phyloP scores from a whole-genome alignment of 37 sponge, comb jelly and placozoan genomes.

The Beroe ovata region DNA sequence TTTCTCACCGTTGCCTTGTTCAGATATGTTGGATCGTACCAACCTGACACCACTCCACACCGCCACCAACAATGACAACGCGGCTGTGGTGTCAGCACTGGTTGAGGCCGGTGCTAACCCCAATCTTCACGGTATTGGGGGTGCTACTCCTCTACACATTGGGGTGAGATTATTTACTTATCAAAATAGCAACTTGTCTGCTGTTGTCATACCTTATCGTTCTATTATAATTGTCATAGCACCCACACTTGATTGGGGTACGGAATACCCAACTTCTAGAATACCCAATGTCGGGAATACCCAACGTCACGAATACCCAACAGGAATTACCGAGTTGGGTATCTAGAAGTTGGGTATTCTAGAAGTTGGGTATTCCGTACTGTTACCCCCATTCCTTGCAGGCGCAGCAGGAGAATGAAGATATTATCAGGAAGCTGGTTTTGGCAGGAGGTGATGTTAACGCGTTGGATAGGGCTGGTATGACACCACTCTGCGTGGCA shows the following conservation, averaged over 20 bases:
- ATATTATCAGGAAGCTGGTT: slow-evolving; percentile 63
- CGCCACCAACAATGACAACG: slow-evolving; percentile 35
- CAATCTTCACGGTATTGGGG: slow-evolving; percentile 54
- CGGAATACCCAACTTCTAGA: too few relatives aligned
- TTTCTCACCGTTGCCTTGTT: too few relatives aligned
- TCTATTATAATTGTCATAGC: too few relatives aligned
- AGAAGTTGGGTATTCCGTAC: too few relatives aligned
- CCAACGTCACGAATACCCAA: too few relatives aligned
- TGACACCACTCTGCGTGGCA: slow-evolving; percentile 63
- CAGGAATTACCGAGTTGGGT: too few relatives aligned
- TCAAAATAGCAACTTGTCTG: not conserved
- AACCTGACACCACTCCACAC: slow-evolving; percentile 55
- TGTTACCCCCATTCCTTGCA: not conserved
- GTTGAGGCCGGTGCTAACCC: slow-evolving; percentile 55
- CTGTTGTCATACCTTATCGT: not conserved
- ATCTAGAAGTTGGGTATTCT: too few relatives aligned
- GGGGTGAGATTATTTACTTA: not conserved
- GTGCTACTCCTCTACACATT: slow-evolving; percentile 53
- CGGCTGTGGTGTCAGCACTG: slow-evolving; percentile 18
- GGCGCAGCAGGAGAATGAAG: slow-evolving; percentile 63
- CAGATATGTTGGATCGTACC: slow-evolving; percentile 37
- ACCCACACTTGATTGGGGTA: too few relatives aligned
- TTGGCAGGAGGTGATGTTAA: slow-evolving; percentile 37
- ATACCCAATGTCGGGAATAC: too few relatives aligned
- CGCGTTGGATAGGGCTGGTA: slow-evolving; percentile 46